Evolutionary conservation across 2,888 invertebrate species (phyloP), one percentile per base, ranked within the genome.

Genomic region (Schizaphis graminum): DNA sequence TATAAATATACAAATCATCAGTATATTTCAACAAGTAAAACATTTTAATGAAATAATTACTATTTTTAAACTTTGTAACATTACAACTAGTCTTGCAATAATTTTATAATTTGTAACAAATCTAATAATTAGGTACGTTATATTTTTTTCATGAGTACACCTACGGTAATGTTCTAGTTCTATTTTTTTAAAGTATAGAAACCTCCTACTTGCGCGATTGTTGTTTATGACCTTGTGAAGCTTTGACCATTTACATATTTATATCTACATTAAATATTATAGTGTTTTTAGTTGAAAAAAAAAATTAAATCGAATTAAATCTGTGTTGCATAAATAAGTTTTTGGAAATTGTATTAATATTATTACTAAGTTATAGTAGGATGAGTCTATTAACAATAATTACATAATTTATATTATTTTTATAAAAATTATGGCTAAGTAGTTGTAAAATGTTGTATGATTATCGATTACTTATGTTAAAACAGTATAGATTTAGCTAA

Each of bases 81-180:
- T 77, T 77, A 21, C 35, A 77, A 35, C 77, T 77, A 21, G 35
- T 77, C 35, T 35, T 77, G 35, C 21, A 35, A 77, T 8, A 77
- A 3, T 77, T 35, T 35, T 77, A 8, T 77, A 41, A 24, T 35
- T 77, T 77, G 2, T 77, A 77, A 77, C 8, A 77, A 87, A 87
- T 49, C n/a, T 41, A 35, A 16, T 41, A 41, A 89, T 41, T 89
- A 47, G 44, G 44, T 47, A 89, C 41, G 41, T 16, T 28, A 13
- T 26, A 44, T 61, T 89, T 47, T 28, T 61, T 56, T 57, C 26
- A 61, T 16, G 57, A 47, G 77, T 21, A 77, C 91, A 57, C 91
- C 57, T 91, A 91, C 86, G 44, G 91, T 24, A 3, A n/a, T 86
- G 86, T 91, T 91, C 91, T 91, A 86, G 91, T 85, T 91, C 8